A percentile compares a stretch with the other conserved stretches of the same genome.
phyloP scores from a whole-genome alignment of 1,140 invertebrate species.

The Drosophila orosa region DNA sequence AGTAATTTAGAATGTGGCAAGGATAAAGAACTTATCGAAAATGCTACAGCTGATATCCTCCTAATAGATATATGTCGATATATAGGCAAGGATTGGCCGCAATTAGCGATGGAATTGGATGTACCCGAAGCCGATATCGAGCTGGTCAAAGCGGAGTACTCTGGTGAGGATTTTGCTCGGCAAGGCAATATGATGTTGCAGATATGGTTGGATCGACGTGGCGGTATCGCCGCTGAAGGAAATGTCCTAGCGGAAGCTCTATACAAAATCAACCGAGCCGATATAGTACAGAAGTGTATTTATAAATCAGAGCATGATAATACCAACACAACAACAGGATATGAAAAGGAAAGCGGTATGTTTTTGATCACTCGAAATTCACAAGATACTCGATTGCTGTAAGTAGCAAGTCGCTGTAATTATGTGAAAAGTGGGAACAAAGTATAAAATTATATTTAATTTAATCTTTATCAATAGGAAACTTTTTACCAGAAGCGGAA shows the following conservation, averaged over 20 bases:
- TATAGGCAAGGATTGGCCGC: slow-evolving; percentile 95
- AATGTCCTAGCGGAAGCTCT: slow-evolving; percentile 95
- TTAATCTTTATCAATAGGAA: background rate
- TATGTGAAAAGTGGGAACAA: background rate
- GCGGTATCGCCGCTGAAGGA: slow-evolving; percentile 85
- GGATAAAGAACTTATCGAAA: background rate
- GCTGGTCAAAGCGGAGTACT: slow-evolving; percentile 93
- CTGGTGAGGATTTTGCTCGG: slow-evolving; percentile 89
- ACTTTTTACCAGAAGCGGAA: background rate
- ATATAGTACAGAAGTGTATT: slow-evolving; percentile 90
- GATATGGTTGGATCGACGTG: slow-evolving; percentile 88
- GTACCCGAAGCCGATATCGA: slow-evolving; percentile 93
- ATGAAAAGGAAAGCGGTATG: background rate
- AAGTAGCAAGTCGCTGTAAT: background rate
- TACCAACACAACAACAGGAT: background rate
- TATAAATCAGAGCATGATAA: slow-evolving; percentile 91
- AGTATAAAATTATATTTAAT: background rate
- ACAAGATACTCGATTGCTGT: background rate
- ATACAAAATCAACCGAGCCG: slow-evolving; percentile 93
- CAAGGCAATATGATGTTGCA: slow-evolving; percentile 95
- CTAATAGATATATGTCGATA: slow-evolving; percentile 96
- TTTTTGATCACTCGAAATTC: background rate
- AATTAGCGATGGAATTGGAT: slow-evolving; percentile 92
- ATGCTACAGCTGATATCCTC: slow-evolving; percentile 85
- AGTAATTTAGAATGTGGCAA: slow-evolving; percentile 5